Percentiles rank a stretch among this genome's conserved stretches.
phyloP scores from a whole-genome alignment of 2,797 vertebrate species.

The Sebastes hubbsi region DNA sequence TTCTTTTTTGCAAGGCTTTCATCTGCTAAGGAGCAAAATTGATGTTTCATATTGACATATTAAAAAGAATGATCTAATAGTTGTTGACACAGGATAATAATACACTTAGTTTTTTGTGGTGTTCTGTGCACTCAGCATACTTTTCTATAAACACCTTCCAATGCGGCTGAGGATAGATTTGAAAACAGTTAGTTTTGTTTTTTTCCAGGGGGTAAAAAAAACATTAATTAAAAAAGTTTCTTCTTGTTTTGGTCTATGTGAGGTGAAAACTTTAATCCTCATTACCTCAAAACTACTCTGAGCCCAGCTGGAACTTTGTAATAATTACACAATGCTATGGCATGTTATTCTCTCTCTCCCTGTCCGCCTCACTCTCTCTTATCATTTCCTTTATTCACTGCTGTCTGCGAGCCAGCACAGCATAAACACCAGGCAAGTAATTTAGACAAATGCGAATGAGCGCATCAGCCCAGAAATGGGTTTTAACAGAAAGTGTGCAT shows the following conservation, averaged over 20 bases:
- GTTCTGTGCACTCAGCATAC: not conserved
- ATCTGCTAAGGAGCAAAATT: not conserved
- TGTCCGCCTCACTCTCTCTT: not conserved
- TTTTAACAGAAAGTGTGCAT: not conserved
- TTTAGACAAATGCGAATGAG: conserved; percentile 25
- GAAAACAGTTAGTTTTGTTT: not conserved
- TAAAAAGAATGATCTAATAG: not conserved
- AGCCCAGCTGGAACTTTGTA: conserved; percentile 29
- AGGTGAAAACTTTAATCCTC: conserved; percentile 30
- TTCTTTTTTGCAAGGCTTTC: not conserved
- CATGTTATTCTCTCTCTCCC: not conserved
- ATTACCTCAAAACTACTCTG: conserved; percentile 16
- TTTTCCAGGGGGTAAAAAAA: conserved; percentile 2
- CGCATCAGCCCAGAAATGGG: conserved; percentile 22
- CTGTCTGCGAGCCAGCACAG: not conserved
- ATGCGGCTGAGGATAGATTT: not conserved
- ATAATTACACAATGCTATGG: conserved; percentile 26
- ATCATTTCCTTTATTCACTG: not conserved
- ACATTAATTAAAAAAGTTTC: conserved; percentile 31
- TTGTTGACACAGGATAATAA: not conserved
- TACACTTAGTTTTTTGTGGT: too few relatives aligned
- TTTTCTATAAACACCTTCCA: not conserved
- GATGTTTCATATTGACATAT: not conserved
- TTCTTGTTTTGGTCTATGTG: not conserved
- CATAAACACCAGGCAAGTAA: not conserved